Conservation (phyloP, 2,797 vertebrate genomes). For the Pipistrellus nathusii region DNA sequence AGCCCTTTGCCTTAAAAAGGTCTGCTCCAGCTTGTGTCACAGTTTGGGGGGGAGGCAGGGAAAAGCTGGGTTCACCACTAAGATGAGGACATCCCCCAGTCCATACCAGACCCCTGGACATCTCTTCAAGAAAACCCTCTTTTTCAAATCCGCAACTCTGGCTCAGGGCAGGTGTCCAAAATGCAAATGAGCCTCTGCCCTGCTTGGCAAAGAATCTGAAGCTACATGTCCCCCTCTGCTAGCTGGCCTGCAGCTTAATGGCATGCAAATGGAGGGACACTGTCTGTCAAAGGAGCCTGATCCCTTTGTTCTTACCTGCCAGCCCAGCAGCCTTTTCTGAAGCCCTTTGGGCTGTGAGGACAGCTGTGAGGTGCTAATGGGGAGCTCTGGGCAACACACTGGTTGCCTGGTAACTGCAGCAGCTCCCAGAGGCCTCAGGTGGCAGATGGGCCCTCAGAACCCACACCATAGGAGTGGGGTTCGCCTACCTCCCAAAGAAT, state of each 20-base stretch:
- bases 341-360: slow-evolving; percentile 43
- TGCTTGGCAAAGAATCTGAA: slow-evolving; percentile 71
- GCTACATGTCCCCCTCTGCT: slow-evolving; percentile 65
- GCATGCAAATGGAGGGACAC: slow-evolving; percentile 73
- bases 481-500: background rate
- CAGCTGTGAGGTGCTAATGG: slow-evolving; percentile 65
- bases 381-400: background rate
- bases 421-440: slow-evolving; percentile 38
- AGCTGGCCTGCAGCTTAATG: slow-evolving; percentile 68
- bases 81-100: background rate
- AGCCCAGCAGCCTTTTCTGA: slow-evolving; percentile 55
- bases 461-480: background rate
- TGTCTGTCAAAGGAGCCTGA: slow-evolving; percentile 71
- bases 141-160: background rate
- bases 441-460: background rate
- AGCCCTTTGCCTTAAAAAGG: background rate
- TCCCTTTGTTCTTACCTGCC: slow-evolving; percentile 75
- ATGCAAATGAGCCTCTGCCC: slow-evolving; percentile 56
- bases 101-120: background rate
- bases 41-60: background rate
- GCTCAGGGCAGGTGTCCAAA: slow-evolving; percentile 61
- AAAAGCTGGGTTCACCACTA: background rate
- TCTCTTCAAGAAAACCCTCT: slow-evolving; percentile 53
- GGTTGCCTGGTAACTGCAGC: slow-evolving; percentile 75
- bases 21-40: background rate